These are phyloP conservation scores for Brachypteracias leptosomus DNA, from an alignment of 2,113 vertebrate genomes.

Conservation along the genomic window DNA sequence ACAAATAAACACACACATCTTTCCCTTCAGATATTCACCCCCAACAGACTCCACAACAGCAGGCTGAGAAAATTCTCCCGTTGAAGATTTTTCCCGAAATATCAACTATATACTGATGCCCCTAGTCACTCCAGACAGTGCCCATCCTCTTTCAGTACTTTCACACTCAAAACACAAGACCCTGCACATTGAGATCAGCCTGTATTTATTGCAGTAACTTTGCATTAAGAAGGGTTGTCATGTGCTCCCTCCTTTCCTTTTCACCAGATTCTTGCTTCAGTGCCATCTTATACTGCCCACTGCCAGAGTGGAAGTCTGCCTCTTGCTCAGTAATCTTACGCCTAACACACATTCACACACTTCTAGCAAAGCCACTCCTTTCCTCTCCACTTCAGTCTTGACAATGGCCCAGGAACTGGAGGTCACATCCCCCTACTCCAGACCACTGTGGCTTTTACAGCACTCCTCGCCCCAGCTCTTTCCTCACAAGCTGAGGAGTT, in stretches of 20 bases:
- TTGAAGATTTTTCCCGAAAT: not conserved
- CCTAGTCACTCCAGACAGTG: not conserved
- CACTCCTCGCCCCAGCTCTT: not conserved
- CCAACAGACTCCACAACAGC: not conserved
- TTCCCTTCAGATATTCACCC: not conserved
- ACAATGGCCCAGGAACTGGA: not conserved
- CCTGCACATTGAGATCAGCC: not conserved
- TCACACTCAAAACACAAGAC: not conserved
- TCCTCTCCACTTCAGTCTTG: not conserved
- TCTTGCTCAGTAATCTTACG: not conserved
- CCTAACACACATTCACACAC: not conserved
- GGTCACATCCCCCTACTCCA: not conserved
- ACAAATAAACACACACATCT: not conserved
- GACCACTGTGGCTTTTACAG: not conserved
- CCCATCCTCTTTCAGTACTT: not conserved
- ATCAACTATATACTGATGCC: not conserved
- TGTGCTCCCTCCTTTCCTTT: not conserved
- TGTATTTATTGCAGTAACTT: not conserved
- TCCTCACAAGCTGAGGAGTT: not conserved
- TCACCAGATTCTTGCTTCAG: not conserved
- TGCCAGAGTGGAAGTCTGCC: not conserved
- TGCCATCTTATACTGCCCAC: not conserved
- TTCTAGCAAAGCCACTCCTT: not conserved
- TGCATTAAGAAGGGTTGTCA: not conserved
- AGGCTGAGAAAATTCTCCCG: not conserved